Conservation (phyloP, 2,113 vertebrate species). For the Taxidea taxus region DNA sequence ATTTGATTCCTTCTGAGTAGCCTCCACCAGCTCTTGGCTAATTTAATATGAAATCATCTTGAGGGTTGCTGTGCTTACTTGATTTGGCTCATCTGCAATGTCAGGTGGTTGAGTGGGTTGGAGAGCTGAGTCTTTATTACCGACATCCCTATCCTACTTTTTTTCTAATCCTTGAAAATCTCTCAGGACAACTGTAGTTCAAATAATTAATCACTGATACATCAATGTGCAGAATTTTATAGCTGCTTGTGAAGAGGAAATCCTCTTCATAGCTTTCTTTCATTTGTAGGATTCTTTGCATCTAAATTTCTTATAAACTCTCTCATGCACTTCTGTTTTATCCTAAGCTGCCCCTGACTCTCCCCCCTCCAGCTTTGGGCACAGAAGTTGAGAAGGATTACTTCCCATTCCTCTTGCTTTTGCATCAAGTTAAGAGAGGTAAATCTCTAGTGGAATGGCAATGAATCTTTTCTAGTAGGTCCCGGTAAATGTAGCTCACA, state of each 20-base stretch:
- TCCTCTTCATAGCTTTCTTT: constrained; percentile 32
- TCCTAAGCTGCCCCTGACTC: neutral
- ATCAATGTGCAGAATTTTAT: constrained; percentile 20
- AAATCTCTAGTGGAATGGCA: neutral
- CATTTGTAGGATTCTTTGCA: constrained; percentile 6
- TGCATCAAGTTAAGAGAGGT: neutral
- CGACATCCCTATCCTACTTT: neutral
- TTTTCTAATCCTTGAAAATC: constrained; percentile 44
- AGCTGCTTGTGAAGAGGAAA: neutral
- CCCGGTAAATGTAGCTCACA: constrained; percentile 16
- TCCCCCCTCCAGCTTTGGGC: neutral
- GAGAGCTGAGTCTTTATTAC: constrained; percentile 3
- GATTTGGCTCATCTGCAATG: neutral
- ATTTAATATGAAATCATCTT: constrained; percentile 37
- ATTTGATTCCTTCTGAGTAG: neutral
- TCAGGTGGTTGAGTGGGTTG: constrained; percentile 1
- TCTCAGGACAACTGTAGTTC: constrained; percentile 40
- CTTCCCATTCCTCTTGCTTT: constrained; percentile 49
- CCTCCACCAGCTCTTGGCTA: neutral
- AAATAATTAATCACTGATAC: constrained; percentile 51
- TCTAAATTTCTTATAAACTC: constrained; percentile 35
- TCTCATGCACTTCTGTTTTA: neutral
- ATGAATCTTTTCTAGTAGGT: constrained; percentile 14
- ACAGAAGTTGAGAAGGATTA: constrained; percentile 12
- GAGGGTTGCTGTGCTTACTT: neutral